Conservation (phyloP, 1,140 invertebrate genomes). For the Drosophila pseudoobscura region DNA sequence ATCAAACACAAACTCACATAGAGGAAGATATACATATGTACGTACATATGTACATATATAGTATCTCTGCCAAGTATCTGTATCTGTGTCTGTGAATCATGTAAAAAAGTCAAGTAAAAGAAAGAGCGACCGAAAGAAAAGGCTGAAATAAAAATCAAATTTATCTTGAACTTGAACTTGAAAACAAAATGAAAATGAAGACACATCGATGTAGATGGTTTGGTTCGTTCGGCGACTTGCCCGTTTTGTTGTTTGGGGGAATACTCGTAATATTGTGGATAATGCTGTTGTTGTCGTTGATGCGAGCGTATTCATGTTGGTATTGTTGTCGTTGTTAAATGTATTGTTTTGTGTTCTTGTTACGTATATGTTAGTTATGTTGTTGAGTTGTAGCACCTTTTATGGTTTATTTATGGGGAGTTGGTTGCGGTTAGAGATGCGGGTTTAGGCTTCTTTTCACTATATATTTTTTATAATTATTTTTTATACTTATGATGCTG, state of each 20-base stretch:
- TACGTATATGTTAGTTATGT: conserved; percentile 1
- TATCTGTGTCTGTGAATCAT: conserved; percentile 58
- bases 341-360: background rate
- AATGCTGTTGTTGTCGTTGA: conserved; percentile 15
- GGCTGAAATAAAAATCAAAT: conserved; percentile 71
- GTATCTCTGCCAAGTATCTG: background rate
- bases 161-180: conserved; percentile 82
- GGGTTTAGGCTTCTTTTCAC: background rate
- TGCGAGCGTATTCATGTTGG: conserved; percentile 22
- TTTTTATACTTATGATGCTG: conserved; percentile 4
- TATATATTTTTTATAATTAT: background rate
- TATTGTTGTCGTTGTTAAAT: conserved; percentile 26
- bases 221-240: too few relatives aligned
- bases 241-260: background rate
- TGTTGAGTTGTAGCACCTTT: background rate
- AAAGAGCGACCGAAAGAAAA: conserved; percentile 48
- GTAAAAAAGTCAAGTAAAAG: conserved; percentile 71
- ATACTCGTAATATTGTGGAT: conserved; percentile 1
- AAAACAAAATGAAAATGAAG: conserved; percentile 64
- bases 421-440: too few relatives aligned
- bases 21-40: conserved; percentile 5
- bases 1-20: conserved; percentile 45
- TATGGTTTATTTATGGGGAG: too few relatives aligned
- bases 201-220: conserved; percentile 60
- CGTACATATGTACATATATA: too few relatives aligned